phyloP scores from a whole-genome alignment of 2,113 vertebrate species.

The Oreochromis aureus region DNA sequence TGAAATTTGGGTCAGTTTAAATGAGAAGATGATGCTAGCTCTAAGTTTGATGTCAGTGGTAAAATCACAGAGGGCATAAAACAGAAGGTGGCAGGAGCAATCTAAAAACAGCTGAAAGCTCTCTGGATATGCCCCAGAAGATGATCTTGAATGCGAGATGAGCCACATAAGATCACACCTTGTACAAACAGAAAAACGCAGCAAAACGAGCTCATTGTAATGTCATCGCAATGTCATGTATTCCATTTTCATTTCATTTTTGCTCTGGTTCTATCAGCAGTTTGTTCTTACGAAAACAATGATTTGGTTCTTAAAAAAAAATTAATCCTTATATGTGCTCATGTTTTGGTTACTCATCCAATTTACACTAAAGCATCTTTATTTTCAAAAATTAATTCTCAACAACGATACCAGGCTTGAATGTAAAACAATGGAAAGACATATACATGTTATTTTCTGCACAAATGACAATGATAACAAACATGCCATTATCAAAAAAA shows the following conservation, averaged over 20 bases:
- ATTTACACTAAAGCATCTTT: not conserved
- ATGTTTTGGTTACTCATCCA: not conserved
- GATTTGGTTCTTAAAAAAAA: not conserved
- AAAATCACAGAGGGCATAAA: not conserved
- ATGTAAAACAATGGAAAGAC: not conserved
- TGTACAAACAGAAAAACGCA: not conserved
- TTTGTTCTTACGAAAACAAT: not conserved
- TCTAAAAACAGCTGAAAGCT: not conserved
- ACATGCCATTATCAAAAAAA: not conserved
- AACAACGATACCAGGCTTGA: not conserved
- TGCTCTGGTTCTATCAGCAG: not conserved
- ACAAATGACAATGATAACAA: not conserved
- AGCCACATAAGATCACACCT: not conserved
- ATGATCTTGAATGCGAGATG: not conserved
- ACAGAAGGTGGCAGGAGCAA: not conserved
- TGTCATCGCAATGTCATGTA: not conserved
- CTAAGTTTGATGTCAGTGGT: not conserved
- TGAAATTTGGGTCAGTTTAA: not conserved
- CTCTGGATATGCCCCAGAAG: not conserved
- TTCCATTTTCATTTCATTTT: not conserved
- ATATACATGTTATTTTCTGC: not conserved
- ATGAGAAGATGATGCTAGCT: not conserved
- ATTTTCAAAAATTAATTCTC: not conserved
- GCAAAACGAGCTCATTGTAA: not conserved
- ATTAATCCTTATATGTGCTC: not conserved